Evolutionary conservation across 2,888 invertebrate genomes (phyloP).

Genomic region (Hypomecis atomaria): DNA sequence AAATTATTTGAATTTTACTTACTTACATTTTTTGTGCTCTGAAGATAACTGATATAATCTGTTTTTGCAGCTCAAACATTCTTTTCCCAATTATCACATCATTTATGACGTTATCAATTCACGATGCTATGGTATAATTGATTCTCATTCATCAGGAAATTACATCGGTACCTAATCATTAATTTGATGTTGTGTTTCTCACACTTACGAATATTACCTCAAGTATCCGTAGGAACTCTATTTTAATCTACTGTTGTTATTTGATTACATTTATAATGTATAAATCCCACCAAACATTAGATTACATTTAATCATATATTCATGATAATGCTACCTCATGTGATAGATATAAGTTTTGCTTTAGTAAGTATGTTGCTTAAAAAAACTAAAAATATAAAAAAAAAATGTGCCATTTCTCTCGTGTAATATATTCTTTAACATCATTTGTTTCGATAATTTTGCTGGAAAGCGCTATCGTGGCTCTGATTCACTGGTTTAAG

Average conservation of each 20-base stretch:
- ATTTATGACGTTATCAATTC: slow-evolving; percentile 10
- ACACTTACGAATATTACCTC: slow-evolving; percentile 77
- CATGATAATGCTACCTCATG: slow-evolving; percentile 81
- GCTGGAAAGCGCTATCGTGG: slow-evolving; percentile 5
- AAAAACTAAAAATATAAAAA: slow-evolving; percentile 30
- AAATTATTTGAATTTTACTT: too few species aligned
- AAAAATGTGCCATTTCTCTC: slow-evolving; percentile 49
- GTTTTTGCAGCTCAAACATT: neutral
- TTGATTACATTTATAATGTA: slow-evolving; percentile 64
- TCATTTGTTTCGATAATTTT: slow-evolving; percentile 1
- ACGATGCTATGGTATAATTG: slow-evolving; percentile 39
- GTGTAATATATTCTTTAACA: slow-evolving; percentile 8
- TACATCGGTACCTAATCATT: slow-evolving; percentile 58
- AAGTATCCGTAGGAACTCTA: slow-evolving; percentile 71
- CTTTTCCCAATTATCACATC: slow-evolving; percentile 4
- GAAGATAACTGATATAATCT: too few species aligned
- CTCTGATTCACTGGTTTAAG: neutral
- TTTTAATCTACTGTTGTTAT: slow-evolving; percentile 72
- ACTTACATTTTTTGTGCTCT: too few species aligned
- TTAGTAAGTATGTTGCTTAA: slow-evolving; percentile 55
- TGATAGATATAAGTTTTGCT: slow-evolving; percentile 50
- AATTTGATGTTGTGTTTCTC: slow-evolving; percentile 61
- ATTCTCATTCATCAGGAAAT: slow-evolving; percentile 44
- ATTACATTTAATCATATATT: slow-evolving; percentile 71
- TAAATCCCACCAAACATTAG: slow-evolving; percentile 83